phyloP scores from a whole-genome alignment of 2,113 vertebrate species.

The Parus major region DNA sequence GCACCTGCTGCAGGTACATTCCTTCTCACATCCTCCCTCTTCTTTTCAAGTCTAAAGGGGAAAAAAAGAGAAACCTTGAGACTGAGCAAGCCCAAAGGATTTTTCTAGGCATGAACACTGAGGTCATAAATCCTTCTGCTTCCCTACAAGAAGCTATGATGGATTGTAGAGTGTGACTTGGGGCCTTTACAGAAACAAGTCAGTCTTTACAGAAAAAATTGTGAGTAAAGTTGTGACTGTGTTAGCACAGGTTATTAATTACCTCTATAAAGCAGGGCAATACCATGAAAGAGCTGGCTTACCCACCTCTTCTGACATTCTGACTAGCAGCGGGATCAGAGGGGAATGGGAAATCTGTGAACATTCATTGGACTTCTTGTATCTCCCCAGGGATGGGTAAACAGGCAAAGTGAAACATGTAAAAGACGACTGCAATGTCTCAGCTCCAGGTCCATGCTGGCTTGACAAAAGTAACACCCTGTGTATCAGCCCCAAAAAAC shows the following conservation, averaged over 20 bases:
- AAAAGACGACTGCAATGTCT: neutral
- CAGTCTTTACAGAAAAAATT: neutral
- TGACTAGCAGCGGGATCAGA: neutral
- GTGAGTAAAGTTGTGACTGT: neutral
- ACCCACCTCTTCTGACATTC: neutral
- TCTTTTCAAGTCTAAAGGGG: neutral
- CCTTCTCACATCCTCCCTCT: neutral
- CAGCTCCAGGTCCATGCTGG: neutral
- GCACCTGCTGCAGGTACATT: constrained; percentile 13
- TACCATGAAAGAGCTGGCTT: neutral
- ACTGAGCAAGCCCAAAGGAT: neutral
- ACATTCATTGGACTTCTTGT: neutral
- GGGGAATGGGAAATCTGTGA: neutral
- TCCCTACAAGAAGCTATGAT: neutral
- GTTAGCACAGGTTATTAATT: neutral
- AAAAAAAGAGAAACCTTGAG: neutral
- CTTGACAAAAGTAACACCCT: neutral
- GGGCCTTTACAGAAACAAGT: neutral
- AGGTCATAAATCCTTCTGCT: neutral
- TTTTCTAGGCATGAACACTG: neutral
- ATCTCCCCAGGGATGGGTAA: neutral
- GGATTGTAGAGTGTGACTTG: neutral
- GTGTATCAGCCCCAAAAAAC: neutral
- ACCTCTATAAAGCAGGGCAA: neutral
- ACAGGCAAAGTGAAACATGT: neutral